Conservation (phyloP, 2,113 vertebrate genomes). For the Hemiscyllium ocellatum region DNA sequence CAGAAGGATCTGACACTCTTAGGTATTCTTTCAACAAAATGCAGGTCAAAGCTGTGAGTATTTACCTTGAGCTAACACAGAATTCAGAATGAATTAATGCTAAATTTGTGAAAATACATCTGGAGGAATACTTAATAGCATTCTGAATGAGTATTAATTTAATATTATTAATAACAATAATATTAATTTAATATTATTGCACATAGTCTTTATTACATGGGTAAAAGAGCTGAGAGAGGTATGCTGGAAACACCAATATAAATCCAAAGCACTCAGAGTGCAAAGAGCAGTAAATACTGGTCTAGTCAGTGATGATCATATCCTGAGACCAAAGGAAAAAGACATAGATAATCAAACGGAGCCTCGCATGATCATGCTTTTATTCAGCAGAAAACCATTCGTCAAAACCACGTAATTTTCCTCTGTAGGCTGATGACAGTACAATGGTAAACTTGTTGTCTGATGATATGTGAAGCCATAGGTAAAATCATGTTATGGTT, state of each 20-base stretch:
- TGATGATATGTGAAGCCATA: too few relatives aligned
- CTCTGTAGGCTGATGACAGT: too few relatives aligned
- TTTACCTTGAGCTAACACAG: not conserved
- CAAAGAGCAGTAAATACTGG: not conserved
- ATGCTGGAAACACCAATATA: not conserved
- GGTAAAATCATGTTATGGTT: too few relatives aligned
- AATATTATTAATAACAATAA: not conserved
- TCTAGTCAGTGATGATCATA: too few relatives aligned
- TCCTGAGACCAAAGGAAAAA: too few relatives aligned
- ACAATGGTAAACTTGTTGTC: too few relatives aligned
- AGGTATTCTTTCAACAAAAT: constrained; percentile 63
- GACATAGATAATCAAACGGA: too few relatives aligned
- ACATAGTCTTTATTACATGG: not conserved
- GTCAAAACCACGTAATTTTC: too few relatives aligned
- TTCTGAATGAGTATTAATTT: not conserved
- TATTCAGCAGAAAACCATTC: too few relatives aligned
- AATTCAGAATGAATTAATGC: not conserved
- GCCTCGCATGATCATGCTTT: too few relatives aligned
- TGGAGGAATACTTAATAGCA: not conserved
- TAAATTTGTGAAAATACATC: not conserved
- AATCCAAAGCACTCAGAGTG: not conserved
- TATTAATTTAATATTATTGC: not conserved
- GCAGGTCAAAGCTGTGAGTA: constrained; percentile 66
- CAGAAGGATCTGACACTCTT: constrained; percentile 62
- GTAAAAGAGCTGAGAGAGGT: not conserved